These are phyloP conservation scores for Manis crassicaudata DNA, from an alignment of 2,797 vertebrate species.

Conservation along the genomic window DNA sequence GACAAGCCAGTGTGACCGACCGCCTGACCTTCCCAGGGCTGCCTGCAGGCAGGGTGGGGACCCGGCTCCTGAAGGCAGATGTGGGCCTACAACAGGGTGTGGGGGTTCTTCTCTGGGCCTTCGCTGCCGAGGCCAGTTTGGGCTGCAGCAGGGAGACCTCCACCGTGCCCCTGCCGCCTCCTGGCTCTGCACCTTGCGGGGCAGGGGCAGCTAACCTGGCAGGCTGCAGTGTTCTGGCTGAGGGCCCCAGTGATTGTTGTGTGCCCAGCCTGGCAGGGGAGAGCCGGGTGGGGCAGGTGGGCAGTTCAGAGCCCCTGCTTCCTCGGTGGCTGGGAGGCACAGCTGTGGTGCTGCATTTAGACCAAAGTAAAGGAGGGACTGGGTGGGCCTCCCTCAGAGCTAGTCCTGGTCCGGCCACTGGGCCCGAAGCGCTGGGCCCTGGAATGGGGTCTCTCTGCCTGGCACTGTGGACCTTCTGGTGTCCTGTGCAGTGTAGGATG, in stretches of 20 bases:
- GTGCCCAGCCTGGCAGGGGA: not conserved
- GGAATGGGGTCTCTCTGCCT: too few relatives aligned
- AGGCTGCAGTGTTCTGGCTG: not conserved
- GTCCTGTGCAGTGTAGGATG: not conserved
- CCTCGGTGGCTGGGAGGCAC: too few relatives aligned
- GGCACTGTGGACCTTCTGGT: rapidly evolving
- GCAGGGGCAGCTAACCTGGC: not conserved
- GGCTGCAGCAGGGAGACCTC: not conserved
- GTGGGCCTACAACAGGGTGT: too few relatives aligned
- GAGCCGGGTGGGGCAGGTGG: not conserved
- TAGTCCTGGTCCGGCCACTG: not conserved
- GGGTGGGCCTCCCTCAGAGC: not conserved
- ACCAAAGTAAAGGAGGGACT: not conserved
- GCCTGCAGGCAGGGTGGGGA: not conserved
- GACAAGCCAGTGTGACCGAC: not conserved
- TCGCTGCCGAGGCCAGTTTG: not conserved
- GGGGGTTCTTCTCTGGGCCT: too few relatives aligned
- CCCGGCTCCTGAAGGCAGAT: not conserved
- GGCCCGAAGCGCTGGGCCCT: not conserved
- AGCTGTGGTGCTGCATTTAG: not conserved
- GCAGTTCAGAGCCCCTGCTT: not conserved
- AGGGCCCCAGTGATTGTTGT: not conserved
- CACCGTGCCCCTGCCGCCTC: not conserved
- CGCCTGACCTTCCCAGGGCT: not conserved
- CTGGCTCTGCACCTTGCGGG: not conserved